Percentiles rank a stretch among this genome's conserved stretches.
Evolutionary conservation across 1,140 invertebrate species (phyloP).

Genomic region (Araneus ventricosus): DNA sequence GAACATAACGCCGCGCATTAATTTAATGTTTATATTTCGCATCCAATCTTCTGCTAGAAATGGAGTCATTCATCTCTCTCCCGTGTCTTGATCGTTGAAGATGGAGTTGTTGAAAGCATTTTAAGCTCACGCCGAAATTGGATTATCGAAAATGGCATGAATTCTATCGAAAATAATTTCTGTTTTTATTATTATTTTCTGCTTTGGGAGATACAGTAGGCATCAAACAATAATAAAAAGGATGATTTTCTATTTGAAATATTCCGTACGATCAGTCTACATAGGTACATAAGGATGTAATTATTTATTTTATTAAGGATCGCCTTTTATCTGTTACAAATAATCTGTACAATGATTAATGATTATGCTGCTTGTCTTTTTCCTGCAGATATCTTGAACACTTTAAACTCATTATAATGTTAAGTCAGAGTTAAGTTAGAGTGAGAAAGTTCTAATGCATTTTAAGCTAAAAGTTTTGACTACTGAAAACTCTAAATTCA

Average conservation of each 20-base stretch:
- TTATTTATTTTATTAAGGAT: too few species aligned
- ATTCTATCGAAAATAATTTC: not conserved
- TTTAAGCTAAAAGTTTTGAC: too few species aligned
- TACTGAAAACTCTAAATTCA: too few species aligned
- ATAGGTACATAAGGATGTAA: too few species aligned
- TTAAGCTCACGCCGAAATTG: not conserved
- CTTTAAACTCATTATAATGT: too few species aligned
- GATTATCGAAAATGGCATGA: slow-evolving; percentile 20
- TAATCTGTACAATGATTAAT: too few species aligned
- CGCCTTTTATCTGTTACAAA: too few species aligned
- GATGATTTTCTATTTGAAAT: not conserved
- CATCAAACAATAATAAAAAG: not conserved
- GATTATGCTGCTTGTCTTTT: too few species aligned
- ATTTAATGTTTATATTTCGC: slow-evolving; percentile 35
- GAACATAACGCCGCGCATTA: slow-evolving; percentile 6
- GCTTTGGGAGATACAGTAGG: not conserved
- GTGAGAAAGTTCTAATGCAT: too few species aligned
- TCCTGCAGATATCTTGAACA: too few species aligned
- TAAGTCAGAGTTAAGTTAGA: too few species aligned
- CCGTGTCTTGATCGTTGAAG: not conserved
- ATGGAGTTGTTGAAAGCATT: not conserved
- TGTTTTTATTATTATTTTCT: not conserved
- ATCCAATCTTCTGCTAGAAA: slow-evolving; percentile 11
- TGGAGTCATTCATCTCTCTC: not conserved
- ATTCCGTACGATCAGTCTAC: too few species aligned